phyloP scores from a whole-genome alignment of 2,113 vertebrate genomes.

The Oenanthe melanoleuca region DNA sequence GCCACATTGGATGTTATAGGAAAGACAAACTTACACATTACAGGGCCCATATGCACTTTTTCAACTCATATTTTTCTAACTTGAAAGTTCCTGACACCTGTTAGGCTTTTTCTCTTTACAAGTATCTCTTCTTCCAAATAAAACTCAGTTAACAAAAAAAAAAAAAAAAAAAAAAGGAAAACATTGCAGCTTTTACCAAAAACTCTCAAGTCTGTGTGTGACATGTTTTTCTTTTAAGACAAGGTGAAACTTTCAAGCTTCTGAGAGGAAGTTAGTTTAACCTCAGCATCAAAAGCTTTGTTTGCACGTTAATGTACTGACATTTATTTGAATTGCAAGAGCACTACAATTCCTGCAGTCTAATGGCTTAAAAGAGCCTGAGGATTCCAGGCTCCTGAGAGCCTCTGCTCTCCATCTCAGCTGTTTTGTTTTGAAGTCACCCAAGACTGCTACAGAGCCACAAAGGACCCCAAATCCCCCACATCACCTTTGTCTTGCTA shows the following conservation, averaged over 20 bases:
- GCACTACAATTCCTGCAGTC: neutral
- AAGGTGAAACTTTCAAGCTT: slow-evolving; percentile 27
- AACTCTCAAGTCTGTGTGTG: neutral
- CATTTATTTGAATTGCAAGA: slow-evolving; percentile 24
- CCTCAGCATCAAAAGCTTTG: slow-evolving; percentile 27
- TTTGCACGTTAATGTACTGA: neutral
- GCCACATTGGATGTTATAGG: neutral
- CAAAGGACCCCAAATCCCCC: neutral
- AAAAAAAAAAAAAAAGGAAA: neutral
- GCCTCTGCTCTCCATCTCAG: neutral
- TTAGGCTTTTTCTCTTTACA: neutral
- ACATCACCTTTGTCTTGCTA: neutral
- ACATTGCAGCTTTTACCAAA: neutral
- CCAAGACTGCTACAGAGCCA: neutral
- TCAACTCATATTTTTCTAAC: neutral
- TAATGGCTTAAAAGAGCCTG: neutral
- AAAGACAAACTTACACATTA: neutral
- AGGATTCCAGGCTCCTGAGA: neutral
- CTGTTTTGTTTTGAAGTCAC: slow-evolving; percentile 18
- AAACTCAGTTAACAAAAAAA: neutral
- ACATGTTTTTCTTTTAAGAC: neutral
- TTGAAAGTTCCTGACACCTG: neutral
- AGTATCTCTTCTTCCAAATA: neutral
- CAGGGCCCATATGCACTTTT: neutral
- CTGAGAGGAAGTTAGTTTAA: slow-evolving; percentile 57